Evolutionary conservation across 2,888 invertebrate genomes (phyloP).

Genomic region (Drosophila pseudotakahashii): DNA sequence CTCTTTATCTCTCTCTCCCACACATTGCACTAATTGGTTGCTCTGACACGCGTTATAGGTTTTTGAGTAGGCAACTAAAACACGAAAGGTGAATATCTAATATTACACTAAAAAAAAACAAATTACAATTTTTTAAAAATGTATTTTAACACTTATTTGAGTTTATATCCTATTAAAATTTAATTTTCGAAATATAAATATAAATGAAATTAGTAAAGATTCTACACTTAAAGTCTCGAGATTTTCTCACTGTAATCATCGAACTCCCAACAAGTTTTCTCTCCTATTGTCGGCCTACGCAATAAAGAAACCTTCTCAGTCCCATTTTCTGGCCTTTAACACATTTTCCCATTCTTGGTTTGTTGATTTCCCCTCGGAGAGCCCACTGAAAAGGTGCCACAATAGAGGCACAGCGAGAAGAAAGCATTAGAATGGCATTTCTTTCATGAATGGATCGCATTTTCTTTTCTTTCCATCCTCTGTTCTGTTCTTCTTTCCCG

Average conservation of each 20-base stretch:
- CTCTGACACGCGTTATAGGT: conserved; percentile 75
- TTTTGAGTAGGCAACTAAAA: conserved; percentile 38
- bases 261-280: not conserved
- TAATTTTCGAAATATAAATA: too few relatives aligned
- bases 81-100: conserved; percentile 52
- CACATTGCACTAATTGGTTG: conserved; percentile 65
- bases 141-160: too few relatives aligned
- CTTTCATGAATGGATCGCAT: conserved; percentile 70
- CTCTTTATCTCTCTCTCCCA: conserved; percentile 27
- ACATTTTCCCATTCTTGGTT: conserved; percentile 53
- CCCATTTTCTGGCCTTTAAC: conserved; percentile 49
- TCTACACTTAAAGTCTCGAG: accelerated
- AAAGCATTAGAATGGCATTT: conserved; percentile 74
- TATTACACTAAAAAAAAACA: conserved; percentile 8
- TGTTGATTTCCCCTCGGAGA: conserved; percentile 66
- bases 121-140: too few relatives aligned
- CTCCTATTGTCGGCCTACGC: conserved; percentile 57
- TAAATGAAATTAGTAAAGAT: too few relatives aligned
- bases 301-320: conserved; percentile 30
- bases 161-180: too few relatives aligned
- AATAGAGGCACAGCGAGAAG: conserved; percentile 55
- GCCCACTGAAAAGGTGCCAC: conserved; percentile 68
- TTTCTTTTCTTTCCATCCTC: conserved; percentile 18
- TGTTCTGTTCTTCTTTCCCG: conserved; percentile 30
- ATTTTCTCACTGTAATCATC: conserved; percentile 8